Evolutionary conservation across 2,888 invertebrate species (phyloP).

Genomic region (Sesia bembeciformis): DNA sequence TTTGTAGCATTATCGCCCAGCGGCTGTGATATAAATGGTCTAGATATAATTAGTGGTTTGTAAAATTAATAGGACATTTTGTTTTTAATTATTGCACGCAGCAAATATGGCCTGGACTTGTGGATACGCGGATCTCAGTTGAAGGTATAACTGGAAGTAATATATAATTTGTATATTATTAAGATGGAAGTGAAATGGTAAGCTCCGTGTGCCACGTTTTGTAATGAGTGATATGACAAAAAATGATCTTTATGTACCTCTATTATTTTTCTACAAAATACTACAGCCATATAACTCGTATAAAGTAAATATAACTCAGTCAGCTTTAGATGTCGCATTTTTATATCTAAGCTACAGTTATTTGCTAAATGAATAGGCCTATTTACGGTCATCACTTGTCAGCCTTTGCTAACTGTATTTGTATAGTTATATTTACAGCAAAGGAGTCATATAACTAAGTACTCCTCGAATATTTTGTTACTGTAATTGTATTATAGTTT

Average conservation of each 20-base stretch:
- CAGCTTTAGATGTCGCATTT: background rate
- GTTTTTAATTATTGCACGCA: conserved; percentile 65
- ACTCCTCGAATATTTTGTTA: too few relatives aligned
- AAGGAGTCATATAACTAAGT: too few relatives aligned
- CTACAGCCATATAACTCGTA: too few relatives aligned
- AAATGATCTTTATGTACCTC: background rate
- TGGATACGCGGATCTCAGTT: conserved; percentile 76
- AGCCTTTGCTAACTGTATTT: too few relatives aligned
- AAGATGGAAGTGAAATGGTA: background rate
- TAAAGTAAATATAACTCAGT: background rate
- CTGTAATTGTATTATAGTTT: too few relatives aligned
- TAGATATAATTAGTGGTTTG: conserved; percentile 25
- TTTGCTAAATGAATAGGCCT: too few relatives aligned
- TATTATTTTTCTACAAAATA: background rate
- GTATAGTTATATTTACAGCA: too few relatives aligned
- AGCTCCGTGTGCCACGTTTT: conserved; percentile 7
- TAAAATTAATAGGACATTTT: conserved; percentile 45
- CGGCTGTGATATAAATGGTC: conserved; percentile 68
- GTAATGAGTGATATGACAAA: conserved; percentile 1
- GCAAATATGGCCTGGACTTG: conserved; percentile 74
- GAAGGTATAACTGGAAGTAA: conserved; percentile 78
- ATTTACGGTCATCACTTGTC: too few relatives aligned
- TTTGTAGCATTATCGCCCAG: conserved; percentile 53
- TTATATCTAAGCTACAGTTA: background rate
- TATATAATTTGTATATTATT: conserved; percentile 40